Base-by-base conservation (phyloP, 2,797 vertebrate species). In the Crocodylus rhombifer region DNA sequence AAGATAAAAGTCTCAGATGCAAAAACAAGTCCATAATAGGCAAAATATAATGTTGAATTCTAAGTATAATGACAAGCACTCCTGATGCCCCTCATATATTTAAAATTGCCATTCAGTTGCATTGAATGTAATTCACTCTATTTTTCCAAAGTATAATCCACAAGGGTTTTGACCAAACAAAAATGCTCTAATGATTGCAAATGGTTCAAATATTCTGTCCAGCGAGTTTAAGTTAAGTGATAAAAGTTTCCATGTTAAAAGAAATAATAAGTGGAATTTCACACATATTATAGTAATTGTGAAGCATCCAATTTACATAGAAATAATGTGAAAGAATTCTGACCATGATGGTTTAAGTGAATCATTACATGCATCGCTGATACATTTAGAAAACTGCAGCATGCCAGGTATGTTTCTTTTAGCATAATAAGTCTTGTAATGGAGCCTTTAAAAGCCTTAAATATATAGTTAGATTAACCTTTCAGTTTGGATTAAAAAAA, bases 401-500 rank as follows among this genome's bases (percentile, higher is more conserved):
- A 95, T 97, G 97, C 98, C 98, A 98, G 98, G 97, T 98, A 97
- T 96, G 97, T 98, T 98, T 98, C 97, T 97, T 98, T 98, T 98
- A 97, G 98, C 98, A 99, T 98, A 98, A 98, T 97, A 97, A 97
- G 97, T 95, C 95, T 93, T 97, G 97, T 98, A 98, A 98, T 98
- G 97, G 97, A 97, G 97, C 97, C 97, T 98, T 98, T 98, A 99
- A 99, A 99, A 98, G 98, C 98, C 98, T 97, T 97, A 98, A 98
- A 98, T 98, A 98, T 98, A 98, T 97, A 98, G 98, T 98, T 98
- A 98, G 98, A 98, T 99, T 98, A 98, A 98, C 98, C 98, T 98
- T 98, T 98, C 97, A 98, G 97, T 96, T 98, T 98, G 93, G 82
- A 97, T 98, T 98, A 79, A 84, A 96, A 95, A 95, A 69, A 84